Evolutionary conservation across 2,113 vertebrate genomes (phyloP), one percentile per base, ranked within the genome.

Genomic region (Eptatretus burgeri): DNA sequence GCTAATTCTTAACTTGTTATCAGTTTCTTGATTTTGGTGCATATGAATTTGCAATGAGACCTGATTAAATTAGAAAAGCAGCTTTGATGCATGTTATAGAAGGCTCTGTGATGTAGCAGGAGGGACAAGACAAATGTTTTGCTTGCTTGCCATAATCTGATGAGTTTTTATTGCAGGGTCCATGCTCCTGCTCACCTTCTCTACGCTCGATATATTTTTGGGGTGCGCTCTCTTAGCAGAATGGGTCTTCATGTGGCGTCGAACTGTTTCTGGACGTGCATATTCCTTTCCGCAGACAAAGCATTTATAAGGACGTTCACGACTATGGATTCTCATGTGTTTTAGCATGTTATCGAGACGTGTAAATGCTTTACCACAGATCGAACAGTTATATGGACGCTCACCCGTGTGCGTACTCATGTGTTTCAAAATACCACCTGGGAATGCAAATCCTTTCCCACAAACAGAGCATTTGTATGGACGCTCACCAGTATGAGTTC

Each of bases 401-500:
- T 60, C 56, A 20, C 56, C 56, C 12, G 56, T 60, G 56, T 60
- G 56, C 56, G 56, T 60, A n/a, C 56, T n/a, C 56, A 17, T n/a
- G 12, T 60, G 56, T n/a, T 60, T 60, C n/a, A 17, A 20, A n/a
- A 60, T n/a, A 20, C 56, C 56, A 10, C n/a, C n/a, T n/a, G 56
- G n/a, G n/a, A 17, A 20, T 20, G 56, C 56, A 20, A 60, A 60
- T 13, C n/a, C n/a, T n/a, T 20, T n/a, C n/a, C 56, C 56, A 20
- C 56, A 60, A n/a, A 60, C 56, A 20, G n/a, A n/a, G 11, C 56
- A 60, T n/a, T 20, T 60, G 56, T 60, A 60, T 20, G 56, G 56
- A n/a, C 56, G n/a, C 56, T 60, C 56, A 11, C 56, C 56, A 10
- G 56, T 60, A 20, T 60, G 56, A n/a, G 56, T 60, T 11, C 56